Conservation (phyloP, 2,797 vertebrate genomes). For the Salmo trutta region DNA sequence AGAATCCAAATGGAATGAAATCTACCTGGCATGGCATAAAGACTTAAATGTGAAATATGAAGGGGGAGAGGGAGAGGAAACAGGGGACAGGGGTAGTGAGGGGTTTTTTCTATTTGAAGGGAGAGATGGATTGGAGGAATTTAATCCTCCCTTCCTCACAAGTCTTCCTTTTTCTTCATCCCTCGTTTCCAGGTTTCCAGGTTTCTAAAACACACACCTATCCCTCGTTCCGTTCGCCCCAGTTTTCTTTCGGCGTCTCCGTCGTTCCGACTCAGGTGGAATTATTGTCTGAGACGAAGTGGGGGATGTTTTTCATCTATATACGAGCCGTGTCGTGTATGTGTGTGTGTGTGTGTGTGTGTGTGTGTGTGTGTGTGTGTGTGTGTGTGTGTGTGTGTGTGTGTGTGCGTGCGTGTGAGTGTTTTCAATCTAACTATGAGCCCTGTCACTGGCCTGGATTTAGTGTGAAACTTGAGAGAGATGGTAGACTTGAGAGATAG, state of each 20-base stretch:
- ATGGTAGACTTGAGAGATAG: neutral
- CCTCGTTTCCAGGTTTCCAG: neutral
- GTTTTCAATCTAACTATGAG: neutral
- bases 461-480: too few species aligned
- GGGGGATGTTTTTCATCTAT: neutral
- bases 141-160: neutral
- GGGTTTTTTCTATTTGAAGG: conserved; percentile 17
- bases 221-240: conserved; percentile 3
- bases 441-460: too few species aligned
- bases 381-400: neutral
- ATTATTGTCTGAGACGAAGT: neutral
- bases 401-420: neutral
- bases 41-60: conserved; percentile 53
- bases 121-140: conserved; percentile 24
- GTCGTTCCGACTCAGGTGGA: neutral
- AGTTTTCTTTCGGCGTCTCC: neutral
- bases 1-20: neutral
- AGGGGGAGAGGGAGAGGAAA: neutral
- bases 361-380: neutral
- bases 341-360: neutral
- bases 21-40: conserved; percentile 20
- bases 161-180: neutral
- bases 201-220: neutral
- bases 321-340: neutral
- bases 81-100: conserved; percentile 17